Conservation (phyloP, 2,888 invertebrate genomes). For the Pycnomerus fuliginosus region DNA sequence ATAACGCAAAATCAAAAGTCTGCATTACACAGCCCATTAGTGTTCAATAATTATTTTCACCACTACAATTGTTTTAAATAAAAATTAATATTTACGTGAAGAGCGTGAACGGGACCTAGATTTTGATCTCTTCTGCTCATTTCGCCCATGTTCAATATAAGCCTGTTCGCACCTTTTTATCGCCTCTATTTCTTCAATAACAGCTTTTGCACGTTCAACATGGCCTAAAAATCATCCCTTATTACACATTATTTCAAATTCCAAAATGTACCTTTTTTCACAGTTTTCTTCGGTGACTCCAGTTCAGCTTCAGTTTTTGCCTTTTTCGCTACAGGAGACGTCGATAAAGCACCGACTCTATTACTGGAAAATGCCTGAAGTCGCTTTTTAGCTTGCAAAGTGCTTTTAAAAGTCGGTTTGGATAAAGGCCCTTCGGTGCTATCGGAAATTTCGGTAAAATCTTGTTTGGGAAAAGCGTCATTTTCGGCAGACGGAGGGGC, state of each 20-base stretch:
- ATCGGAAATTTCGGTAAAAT: constrained; percentile 6
- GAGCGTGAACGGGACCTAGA: constrained; percentile 13
- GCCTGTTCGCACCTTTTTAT: constrained; percentile 37
- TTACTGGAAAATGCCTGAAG: constrained; percentile 43
- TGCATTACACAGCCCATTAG: no score
- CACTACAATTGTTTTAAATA: no score
- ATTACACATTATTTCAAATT: neutral
- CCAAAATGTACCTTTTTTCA: constrained; percentile 11
- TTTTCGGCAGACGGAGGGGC: constrained; percentile 5
- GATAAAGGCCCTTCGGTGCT: constrained; percentile 2
- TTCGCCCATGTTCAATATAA: constrained; percentile 15
- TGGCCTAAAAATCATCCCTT: constrained; percentile 36
- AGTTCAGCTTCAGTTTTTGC: constrained; percentile 20
- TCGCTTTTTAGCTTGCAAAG: constrained; percentile 45
- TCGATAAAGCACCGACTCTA: constrained; percentile 25
- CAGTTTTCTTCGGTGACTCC: constrained; percentile 9
- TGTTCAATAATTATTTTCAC: no score
- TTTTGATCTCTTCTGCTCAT: constrained; percentile 12
- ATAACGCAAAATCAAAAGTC: no score
- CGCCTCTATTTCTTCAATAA: constrained; percentile 48
- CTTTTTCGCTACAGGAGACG: constrained; percentile 23
- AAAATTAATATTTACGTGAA: neutral
- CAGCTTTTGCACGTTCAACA: constrained; percentile 44
- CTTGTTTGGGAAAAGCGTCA: constrained; percentile 6
- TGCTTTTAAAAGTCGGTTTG: constrained; percentile 34